Base-by-base conservation (phyloP, 2,113 vertebrate genomes). In the Pelodiscus sinensis region DNA sequence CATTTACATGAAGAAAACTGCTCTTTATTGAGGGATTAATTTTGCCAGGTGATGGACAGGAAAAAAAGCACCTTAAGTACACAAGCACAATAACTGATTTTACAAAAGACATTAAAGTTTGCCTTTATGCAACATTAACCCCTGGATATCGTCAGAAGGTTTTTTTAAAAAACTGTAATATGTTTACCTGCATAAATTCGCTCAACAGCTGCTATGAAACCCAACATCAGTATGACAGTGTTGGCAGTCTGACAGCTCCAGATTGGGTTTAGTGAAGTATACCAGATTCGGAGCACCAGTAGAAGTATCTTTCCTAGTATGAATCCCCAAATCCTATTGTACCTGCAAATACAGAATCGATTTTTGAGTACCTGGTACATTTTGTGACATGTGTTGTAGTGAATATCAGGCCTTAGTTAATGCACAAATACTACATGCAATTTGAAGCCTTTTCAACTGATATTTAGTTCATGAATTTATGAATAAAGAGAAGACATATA, bases 241-340 rank as follows among this genome's bases (percentile, higher is more conserved):
- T 98, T 98, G 90, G 96, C 90, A 90, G 21, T 29, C 60, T 75
- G 94, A 14, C 94, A 97, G 60, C 79, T 97, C 98, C 98, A 98
- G 35, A 97, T 24, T 25, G 98, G 98, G 88, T 98, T 98, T 51
- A 98, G 91, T 50, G 98, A 98, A 0, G 97, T 97, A 68, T 97
- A 97, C 97, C 97, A 98, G 85, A 98, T 97, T 55, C 97, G 97
- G 87, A 98, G 95, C 73, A 97, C 95, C 90, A 98, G 75, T 27
- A 98, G 97, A 51, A 98, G 85, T 89, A 98, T 89, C 84, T 98
- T 97, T 89, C 98, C 98, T 79, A 98, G 86, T 29, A 98, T 94
- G 94, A 98, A 98, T 52, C 98, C 97, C 98, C 98, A 98, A 84
- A 98, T 94, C 92, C 95, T 96, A 94, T 97, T 92, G 91, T 97